These are phyloP conservation scores for Polia nebulosa DNA, from an alignment of 2,888 invertebrate genomes.

Conservation along the genomic window DNA sequence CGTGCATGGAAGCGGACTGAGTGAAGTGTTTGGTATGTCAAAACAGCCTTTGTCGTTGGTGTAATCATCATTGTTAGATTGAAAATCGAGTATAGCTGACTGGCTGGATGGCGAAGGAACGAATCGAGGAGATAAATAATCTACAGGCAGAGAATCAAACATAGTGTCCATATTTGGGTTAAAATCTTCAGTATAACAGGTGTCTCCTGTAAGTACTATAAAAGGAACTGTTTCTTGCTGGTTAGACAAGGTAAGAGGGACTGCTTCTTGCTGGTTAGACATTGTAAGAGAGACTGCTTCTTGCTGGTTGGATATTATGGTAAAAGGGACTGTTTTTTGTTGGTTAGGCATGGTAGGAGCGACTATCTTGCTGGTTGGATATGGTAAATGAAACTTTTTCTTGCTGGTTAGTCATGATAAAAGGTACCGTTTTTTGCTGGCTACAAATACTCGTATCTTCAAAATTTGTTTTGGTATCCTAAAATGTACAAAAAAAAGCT, in stretches of 20 bases:
- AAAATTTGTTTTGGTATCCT: constrained; percentile 21
- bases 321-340: constrained; percentile 9
- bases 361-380: background rate
- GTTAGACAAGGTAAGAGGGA: constrained; percentile 6
- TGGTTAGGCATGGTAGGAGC: background rate
- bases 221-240: constrained; percentile 20
- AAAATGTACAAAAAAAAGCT: constrained; percentile 27
- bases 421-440: constrained; percentile 5
- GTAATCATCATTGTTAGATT: constrained; percentile 17
- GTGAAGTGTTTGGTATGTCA: constrained; percentile 9
- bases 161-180: constrained; percentile 13
- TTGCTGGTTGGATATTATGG: too few relatives aligned
- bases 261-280: too few relatives aligned
- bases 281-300: too few relatives aligned
- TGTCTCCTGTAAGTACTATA: background rate
- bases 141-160: constrained; percentile 25
- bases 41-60: constrained; percentile 16
- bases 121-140: constrained; percentile 30
- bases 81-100: constrained; percentile 20
- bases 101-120: constrained; percentile 25
- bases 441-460: constrained; percentile 18
- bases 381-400: constrained; percentile 13
- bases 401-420: constrained; percentile 18
- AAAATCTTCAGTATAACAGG: background rate
- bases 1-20: background rate